Conservation (phyloP, 2,113 vertebrate species). For the Stegostoma tigrinum region DNA sequence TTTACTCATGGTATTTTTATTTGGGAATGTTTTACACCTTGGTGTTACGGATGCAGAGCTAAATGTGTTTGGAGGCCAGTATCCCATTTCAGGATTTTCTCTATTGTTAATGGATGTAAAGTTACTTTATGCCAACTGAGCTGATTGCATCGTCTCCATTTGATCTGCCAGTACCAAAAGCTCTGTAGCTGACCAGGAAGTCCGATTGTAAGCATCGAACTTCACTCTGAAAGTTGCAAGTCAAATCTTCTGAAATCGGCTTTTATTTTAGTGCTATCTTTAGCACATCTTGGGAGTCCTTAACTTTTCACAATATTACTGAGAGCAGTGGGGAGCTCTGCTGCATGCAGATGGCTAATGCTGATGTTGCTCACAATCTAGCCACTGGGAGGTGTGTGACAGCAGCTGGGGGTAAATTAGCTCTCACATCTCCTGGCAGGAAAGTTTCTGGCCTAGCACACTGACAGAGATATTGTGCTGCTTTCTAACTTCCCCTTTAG, state of each 20-base stretch:
- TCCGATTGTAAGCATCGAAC: background rate
- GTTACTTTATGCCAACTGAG: background rate
- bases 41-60: background rate
- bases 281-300: background rate
- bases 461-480: background rate
- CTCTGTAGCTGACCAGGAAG: background rate
- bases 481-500: background rate
- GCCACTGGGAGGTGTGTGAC: background rate
- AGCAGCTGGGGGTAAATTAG: background rate
- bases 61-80: background rate
- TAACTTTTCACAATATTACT: background rate
- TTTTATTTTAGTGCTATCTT: background rate
- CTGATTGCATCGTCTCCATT: background rate
- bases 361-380: background rate
- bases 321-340: background rate
- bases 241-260: background rate
- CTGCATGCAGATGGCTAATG: background rate
- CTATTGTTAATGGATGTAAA: background rate
- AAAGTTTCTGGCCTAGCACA: no score
- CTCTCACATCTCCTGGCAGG: background rate
- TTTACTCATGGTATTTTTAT: background rate
- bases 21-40: background rate
- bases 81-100: background rate
- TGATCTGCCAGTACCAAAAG: background rate
- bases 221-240: background rate